phyloP scores from a whole-genome alignment of 2,113 vertebrate genomes.

The Cervus canadensis region DNA sequence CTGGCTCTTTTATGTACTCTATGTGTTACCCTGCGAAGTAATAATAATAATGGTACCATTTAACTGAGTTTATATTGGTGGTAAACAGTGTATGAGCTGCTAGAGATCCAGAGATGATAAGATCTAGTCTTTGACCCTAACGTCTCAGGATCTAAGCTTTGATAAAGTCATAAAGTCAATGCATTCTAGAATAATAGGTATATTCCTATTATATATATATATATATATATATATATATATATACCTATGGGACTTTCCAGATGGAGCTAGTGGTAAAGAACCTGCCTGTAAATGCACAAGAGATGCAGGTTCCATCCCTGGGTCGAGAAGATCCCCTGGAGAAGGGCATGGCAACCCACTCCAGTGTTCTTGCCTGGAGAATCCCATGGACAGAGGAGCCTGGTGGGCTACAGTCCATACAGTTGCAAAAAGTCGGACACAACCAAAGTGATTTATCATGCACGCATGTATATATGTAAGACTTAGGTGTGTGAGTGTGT shows the following conservation, averaged over 20 bases:
- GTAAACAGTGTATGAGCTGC: neutral
- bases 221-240: neutral
- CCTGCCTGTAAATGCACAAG: neutral
- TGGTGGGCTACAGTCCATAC: neutral
- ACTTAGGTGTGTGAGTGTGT: neutral
- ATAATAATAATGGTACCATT: neutral
- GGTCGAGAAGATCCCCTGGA: neutral
- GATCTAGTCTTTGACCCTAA: neutral
- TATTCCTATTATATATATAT: neutral
- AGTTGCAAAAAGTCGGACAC: neutral
- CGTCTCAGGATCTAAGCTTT: neutral
- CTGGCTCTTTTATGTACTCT: neutral
- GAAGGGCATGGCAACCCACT: neutral
- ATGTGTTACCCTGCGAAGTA: neutral
- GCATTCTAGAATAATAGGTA: neutral
- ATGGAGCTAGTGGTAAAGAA: neutral
- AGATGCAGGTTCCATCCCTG: neutral
- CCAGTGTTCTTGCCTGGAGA: neutral
- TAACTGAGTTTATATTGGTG: neutral
- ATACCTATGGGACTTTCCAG: neutral
- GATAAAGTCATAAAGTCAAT: neutral
- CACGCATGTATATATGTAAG: neutral
- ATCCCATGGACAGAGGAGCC: neutral
- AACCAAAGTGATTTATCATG: neutral
- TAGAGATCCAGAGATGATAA: neutral